Evolutionary conservation across 2,888 invertebrate genomes (phyloP), one percentile per base, ranked within the genome.

Genomic region (Gymnoscelis rufifasciata): DNA sequence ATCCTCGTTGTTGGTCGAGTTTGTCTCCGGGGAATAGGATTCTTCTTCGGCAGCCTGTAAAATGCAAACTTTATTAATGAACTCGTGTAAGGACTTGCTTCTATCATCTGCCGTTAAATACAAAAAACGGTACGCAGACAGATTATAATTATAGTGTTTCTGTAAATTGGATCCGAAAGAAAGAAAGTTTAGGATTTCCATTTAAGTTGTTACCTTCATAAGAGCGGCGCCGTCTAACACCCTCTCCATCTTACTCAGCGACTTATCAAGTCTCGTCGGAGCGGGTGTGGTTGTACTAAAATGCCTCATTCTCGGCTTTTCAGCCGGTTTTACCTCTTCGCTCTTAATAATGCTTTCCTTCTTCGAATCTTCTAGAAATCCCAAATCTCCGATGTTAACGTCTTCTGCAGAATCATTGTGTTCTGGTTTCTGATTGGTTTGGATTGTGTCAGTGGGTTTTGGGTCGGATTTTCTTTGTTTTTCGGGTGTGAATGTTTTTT

Each of bases 161-260:
- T n/a, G n/a, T n/a, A n/a, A n/a, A n/a, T n/a, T n/a, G n/a, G n/a
- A n/a, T n/a, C n/a, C n/a, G n/a, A n/a, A n/a, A n/a, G n/a, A n/a
- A n/a, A n/a, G n/a, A n/a, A n/a, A n/a, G n/a, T n/a, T n/a, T n/a
- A n/a, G 8, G 8, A 26, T 26, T 26, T 19, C 5, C 3, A 3
- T 3, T 19, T 19, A 3, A 19, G 19, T 19, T 37, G 44, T 63
- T 67, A 86, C 86, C 78, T 64, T 68, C 13, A 83, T 46, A 47
- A 84, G 52, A 27, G 69, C 67, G n/a, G 74, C 76, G 12, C 83
- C 84, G 58, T 87, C 70, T 37, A 86, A 75, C 1, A 79, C 72
- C 46, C 71, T 73, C 30, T 86, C 78, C 24, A 81, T 58, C 30
- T 78, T 78, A 49, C 70, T 76, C 3, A 68, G 62, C 1, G 68